phyloP scores from a whole-genome alignment of 2,113 vertebrate species.

The Chaetorhynchus papuensis region DNA sequence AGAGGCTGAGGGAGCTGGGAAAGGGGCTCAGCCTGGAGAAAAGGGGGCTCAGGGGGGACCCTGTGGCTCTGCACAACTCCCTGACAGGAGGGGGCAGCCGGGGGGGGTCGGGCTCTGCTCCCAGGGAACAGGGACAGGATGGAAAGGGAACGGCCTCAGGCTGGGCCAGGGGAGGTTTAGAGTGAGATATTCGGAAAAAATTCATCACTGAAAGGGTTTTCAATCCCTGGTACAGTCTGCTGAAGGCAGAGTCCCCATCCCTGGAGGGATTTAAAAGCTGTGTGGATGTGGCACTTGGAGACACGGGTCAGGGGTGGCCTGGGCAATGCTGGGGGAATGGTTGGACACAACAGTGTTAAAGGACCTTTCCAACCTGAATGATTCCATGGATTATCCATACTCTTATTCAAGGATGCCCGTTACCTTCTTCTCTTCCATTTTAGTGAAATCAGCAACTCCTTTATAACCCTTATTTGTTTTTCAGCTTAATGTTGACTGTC shows the following conservation, averaged over 20 bases:
- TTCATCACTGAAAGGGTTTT: fast-evolving
- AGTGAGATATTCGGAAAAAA: fast-evolving
- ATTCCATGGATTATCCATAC: neutral
- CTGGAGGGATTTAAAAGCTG: fast-evolving
- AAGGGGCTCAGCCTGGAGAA: neutral
- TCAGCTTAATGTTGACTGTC: neutral
- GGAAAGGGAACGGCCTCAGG: neutral
- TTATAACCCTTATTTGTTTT: neutral
- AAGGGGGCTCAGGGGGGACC: neutral
- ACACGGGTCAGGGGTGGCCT: neutral
- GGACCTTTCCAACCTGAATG: neutral
- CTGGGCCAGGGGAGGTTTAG: fast-evolving
- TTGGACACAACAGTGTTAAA: neutral
- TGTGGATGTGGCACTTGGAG: neutral
- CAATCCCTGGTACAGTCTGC: neutral
- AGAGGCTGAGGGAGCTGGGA: fast-evolving
- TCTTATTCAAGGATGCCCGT: neutral
- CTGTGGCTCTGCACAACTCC: neutral
- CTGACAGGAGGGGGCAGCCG: neutral
- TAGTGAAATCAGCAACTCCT: neutral
- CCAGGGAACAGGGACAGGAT: neutral
- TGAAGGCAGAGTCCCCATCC: neutral
- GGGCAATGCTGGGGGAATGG: neutral
- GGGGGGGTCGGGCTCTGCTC: neutral
- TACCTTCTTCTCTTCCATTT: neutral